phyloP scores from a whole-genome alignment of 2,113 vertebrate genomes.

The Sphaerodactylus townsendi region DNA sequence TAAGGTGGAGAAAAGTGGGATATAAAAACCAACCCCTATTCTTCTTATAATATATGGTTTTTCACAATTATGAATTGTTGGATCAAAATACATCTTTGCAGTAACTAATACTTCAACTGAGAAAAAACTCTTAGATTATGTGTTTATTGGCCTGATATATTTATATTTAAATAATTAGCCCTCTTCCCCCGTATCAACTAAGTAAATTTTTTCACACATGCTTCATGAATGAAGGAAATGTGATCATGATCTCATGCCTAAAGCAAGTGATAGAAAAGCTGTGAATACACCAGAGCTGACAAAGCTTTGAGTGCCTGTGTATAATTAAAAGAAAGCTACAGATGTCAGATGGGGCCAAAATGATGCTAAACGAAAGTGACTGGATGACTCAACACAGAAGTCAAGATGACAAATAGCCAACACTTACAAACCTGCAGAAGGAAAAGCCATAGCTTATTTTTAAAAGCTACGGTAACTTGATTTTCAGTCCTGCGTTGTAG shows the following conservation, averaged over 20 bases:
- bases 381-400: background rate
- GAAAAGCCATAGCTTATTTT: background rate
- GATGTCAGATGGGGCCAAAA: background rate
- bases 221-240: background rate
- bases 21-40: too few species aligned
- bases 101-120: too few species aligned
- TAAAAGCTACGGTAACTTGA: background rate
- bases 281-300: background rate
- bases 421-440: background rate
- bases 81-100: background rate
- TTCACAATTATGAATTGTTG: background rate
- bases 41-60: background rate
- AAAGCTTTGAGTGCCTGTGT: background rate
- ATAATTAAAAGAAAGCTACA: background rate
- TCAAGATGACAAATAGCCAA: background rate
- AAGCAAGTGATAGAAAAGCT: conserved; percentile 6
- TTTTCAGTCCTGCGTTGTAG: background rate
- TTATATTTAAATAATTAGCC: background rate
- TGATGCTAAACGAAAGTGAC: background rate
- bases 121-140: too few species aligned
- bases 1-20: too few species aligned
- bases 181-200: background rate
- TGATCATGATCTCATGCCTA: background rate
- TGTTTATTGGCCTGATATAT: too few species aligned
- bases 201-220: background rate